Base-by-base conservation (phyloP, 1,140 invertebrate species). In the Anagrus nilaparvatae region DNA sequence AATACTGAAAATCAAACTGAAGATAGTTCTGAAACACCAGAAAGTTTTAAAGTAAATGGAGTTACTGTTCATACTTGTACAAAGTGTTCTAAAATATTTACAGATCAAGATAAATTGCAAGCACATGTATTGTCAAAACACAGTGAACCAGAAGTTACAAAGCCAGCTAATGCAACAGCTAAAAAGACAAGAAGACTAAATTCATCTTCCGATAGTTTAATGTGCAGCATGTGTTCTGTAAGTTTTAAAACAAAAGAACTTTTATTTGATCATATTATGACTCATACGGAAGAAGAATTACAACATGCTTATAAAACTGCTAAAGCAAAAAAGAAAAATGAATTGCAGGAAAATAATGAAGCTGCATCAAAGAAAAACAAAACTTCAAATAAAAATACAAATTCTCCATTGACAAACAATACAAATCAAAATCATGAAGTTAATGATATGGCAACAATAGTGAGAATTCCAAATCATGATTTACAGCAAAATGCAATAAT, bases 251-350 rank as follows among this genome's bases (percentile, higher is more conserved):
- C 49, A 1, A 51, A 46, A 31, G 47, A 50, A 14, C 43, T 43
- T 21, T 32, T 67, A 0, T 58, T 56, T n/a, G 49, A 56, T 20
- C 64, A 67, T 33, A 49, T 65, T 8, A 56, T 50, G 14, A 53
- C 49, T 1, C 64, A 68, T 28, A 65, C 56, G 6, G 50, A 60
- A 21, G 29, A 4, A 6, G 62, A 67, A 23, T 34, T 63, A 5
- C 55, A 60, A 40, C 37, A 53, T 13, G 55, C 58, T 0, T 61
- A 51, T 18, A 47, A 47, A 36, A 28, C 1, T 2, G 47, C 51
- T 2, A 52, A 50, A 12, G 30, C 40, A 9, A 49, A 44, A 18
- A 21, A 21, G 7, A 34, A 32, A 5, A 19, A 18, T 3, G 32
- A 48, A 19, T 13, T 13, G 29, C 12, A 46, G 31, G 24, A 39